Evolutionary conservation across 2,797 vertebrate genomes (phyloP).

Genomic region (Amniataba percoides): DNA sequence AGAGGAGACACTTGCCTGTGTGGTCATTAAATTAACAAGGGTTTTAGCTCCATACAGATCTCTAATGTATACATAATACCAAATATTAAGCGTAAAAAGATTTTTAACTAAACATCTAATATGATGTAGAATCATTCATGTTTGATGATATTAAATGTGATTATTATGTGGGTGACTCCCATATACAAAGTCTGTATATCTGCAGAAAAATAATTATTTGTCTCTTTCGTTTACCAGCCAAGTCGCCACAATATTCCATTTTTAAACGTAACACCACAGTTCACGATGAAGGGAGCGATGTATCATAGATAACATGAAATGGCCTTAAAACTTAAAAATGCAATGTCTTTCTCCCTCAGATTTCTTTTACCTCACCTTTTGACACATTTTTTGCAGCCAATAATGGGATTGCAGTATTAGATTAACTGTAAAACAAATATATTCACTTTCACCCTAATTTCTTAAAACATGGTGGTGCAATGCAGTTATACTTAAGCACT

Average conservation of each 20-base stretch:
- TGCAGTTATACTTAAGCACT: conserved; percentile 18
- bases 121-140: conserved; percentile 22
- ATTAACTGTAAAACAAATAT: conserved; percentile 31
- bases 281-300: conserved; percentile 31
- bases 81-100: conserved; percentile 55
- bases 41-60: conserved; percentile 31
- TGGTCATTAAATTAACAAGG: conserved; percentile 37
- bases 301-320: conserved; percentile 49
- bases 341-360: conserved; percentile 40
- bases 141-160: conserved; percentile 37
- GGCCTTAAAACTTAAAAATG: conserved; percentile 72
- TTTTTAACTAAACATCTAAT: conserved; percentile 42
- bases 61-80: conserved; percentile 32
- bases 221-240: conserved; percentile 9
- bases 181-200: conserved; percentile 23
- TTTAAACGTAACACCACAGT: conserved; percentile 9
- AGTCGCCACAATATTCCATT: conserved; percentile 24
- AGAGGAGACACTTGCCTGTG: conserved; percentile 14
- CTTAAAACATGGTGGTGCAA: conserved; percentile 16
- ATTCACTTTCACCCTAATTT: conserved; percentile 42
- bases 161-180: conserved; percentile 45
- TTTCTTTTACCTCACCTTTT: conserved; percentile 41
- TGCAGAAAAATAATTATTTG: conserved; percentile 27
- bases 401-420: conserved; percentile 37
- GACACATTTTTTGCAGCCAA: conserved; percentile 28